Evolutionary conservation across 1,140 invertebrate genomes (phyloP).

Genomic region (Drosophila serrata): DNA sequence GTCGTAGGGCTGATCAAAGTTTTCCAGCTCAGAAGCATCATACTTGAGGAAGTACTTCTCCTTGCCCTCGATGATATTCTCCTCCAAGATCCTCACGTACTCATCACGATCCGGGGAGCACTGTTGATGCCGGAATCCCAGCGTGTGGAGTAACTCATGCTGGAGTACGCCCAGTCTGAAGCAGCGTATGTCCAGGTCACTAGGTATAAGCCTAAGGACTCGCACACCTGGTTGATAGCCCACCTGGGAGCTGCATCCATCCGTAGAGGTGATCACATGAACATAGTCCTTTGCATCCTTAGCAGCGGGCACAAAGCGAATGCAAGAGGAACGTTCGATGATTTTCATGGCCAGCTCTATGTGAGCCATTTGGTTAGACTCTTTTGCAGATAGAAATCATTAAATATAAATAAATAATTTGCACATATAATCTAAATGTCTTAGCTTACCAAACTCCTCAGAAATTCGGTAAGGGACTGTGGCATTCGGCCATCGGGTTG

Average conservation of each 20-base stretch:
- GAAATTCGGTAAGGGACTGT: neutral
- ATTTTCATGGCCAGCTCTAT: slow-evolving; percentile 57
- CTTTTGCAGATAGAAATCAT: neutral
- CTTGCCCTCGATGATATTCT: slow-evolving; percentile 88
- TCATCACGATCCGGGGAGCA: slow-evolving; percentile 89
- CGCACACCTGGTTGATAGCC: slow-evolving; percentile 71
- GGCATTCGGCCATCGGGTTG: neutral
- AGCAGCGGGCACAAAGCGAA: slow-evolving; percentile 58
- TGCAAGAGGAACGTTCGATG: slow-evolving; percentile 79
- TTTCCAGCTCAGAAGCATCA: slow-evolving; percentile 75
- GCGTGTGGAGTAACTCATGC: slow-evolving; percentile 89
- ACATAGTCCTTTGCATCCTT: slow-evolving; percentile 23
- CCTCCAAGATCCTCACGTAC: slow-evolving; percentile 88
- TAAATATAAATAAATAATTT: too few relatives aligned
- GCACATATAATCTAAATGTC: neutral
- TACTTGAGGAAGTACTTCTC: slow-evolving; percentile 87
- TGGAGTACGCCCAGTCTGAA: slow-evolving; percentile 86
- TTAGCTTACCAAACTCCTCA: neutral
- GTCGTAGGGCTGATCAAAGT: slow-evolving; percentile 87
- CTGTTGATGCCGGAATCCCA: slow-evolving; percentile 91
- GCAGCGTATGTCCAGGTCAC: slow-evolving; percentile 56
- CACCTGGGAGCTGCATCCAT: slow-evolving; percentile 85
- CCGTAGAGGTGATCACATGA: slow-evolving; percentile 45
- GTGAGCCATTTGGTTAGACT: neutral
- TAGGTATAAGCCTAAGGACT: slow-evolving; percentile 76